Conservation (phyloP, 2,797 vertebrate species). For the Miichthys miiuy region DNA sequence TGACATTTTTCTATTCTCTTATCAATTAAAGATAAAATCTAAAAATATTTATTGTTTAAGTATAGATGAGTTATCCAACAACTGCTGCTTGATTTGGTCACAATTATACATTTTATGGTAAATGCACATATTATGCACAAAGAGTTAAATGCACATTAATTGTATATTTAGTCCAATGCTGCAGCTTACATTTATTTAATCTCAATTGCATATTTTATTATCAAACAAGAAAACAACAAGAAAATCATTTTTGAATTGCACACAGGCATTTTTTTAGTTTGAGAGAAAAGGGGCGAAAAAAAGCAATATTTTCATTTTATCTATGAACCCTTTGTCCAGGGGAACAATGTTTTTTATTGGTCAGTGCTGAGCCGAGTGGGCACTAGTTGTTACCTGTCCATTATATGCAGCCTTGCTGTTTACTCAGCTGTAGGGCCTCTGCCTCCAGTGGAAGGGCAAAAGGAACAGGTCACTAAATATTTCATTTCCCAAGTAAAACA, state of each 20-base stretch:
- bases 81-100: neutral
- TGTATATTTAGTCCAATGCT: slow-evolving; percentile 1
- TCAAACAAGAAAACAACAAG: neutral
- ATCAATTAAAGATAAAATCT: neutral
- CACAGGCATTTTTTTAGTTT: neutral
- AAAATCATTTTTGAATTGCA: slow-evolving; percentile 1
- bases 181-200: neutral
- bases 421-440: slow-evolving; percentile 82
- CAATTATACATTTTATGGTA: neutral
- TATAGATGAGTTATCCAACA: neutral
- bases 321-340: neutral
- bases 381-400: slow-evolving; percentile 75
- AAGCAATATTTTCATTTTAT: slow-evolving; percentile 13
- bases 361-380: slow-evolving; percentile 32
- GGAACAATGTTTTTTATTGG: slow-evolving; percentile 49
- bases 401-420: slow-evolving; percentile 72
- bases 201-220: slow-evolving; percentile 3
- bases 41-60: neutral
- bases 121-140: neutral
- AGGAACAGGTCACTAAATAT: slow-evolving; percentile 87
- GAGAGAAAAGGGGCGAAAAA: neutral
- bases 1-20: neutral
- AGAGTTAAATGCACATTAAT: neutral
- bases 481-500: slow-evolving; percentile 92
- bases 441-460: slow-evolving; percentile 82